Evolutionary conservation across 2,888 invertebrate genomes (phyloP).

Genomic region (Acleris emargana): DNA sequence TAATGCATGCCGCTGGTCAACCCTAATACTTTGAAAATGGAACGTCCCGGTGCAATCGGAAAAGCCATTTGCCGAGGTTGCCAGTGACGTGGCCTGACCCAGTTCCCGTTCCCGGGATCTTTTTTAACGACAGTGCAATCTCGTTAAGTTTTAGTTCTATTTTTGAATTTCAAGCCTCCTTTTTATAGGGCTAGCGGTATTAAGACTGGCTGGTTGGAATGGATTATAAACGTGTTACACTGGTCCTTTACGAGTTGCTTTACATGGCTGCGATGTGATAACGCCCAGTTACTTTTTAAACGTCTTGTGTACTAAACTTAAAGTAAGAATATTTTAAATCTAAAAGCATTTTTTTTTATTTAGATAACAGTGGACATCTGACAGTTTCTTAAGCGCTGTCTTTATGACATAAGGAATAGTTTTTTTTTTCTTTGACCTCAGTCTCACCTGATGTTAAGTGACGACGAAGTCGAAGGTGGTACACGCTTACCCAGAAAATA

Average conservation of each 20-base stretch:
- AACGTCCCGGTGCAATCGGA: conserved; percentile 51
- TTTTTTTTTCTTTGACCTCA: no score
- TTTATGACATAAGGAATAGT: no score
- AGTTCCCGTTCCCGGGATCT: conserved; percentile 45
- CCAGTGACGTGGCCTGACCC: conserved; percentile 58
- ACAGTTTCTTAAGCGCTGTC: no score
- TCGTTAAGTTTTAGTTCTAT: conserved; percentile 49
- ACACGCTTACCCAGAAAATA: no score
- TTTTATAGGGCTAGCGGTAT: not conserved
- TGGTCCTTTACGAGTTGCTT: conserved; percentile 9
- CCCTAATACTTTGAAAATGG: conserved; percentile 43
- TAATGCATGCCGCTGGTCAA: conserved; percentile 7
- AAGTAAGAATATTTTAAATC: no score
- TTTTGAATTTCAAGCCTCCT: conserved; percentile 16
- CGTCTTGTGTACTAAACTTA: no score
- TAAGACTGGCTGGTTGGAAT: not conserved
- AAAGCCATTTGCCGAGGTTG: conserved; percentile 58
- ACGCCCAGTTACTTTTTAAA: conserved; percentile 3
- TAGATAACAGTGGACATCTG: no score
- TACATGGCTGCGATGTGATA: not conserved
- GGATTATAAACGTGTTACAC: conserved; percentile 19
- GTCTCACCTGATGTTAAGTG: no score
- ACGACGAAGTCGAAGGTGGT: no score
- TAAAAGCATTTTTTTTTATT: no score
- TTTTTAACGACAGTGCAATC: conserved; percentile 61